Evolutionary conservation across 2,797 vertebrate species (phyloP), one percentile per base, ranked within the genome.

Genomic region (Parauchenoglanis punctatus): DNA sequence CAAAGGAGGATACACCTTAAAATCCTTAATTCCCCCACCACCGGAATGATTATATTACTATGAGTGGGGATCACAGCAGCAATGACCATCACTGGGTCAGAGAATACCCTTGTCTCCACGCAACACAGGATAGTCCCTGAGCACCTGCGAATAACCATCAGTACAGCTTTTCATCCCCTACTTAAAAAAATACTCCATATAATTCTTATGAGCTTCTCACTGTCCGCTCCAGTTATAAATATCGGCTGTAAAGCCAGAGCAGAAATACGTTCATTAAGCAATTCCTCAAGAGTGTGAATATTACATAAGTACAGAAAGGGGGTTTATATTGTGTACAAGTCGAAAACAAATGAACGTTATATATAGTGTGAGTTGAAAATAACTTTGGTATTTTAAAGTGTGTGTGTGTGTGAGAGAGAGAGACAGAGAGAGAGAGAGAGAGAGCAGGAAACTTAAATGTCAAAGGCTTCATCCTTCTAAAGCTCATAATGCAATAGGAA

Each of bases 401-500:
- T 28, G 63, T 40, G 31, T 40, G 40, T 44, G 70, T 25, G 20
- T 1, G 15, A 28, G n/a, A 15, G 44, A 52, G 23, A 49, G 2
- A n/a, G 2, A 75, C 20, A 49, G 31, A 70, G 31, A 72, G 35
- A 72, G 31, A 70, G 31, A 72, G 35, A 72, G 2, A 10, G 18
- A 73, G 8, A 17, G 18, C 20, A 2, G 0, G n/a, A 15, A 61
- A 54, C 40, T 44, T 85, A 49, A 75, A 75, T 56, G 80, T 56
- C 68, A 83, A 76, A 80, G 17, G 28, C 72, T 56, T 87, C 73
- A 78, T 52, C 40, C 17, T 56, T 35, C 35, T 83, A 68, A 84
- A 78, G 70, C 81, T 68, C 82, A 49, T 84, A 87, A 87, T 70
- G 73, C 81, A 76, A 31, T 25, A 84, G 35, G 49, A 87, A 59